phyloP scores from a whole-genome alignment of 2,797 vertebrate genomes.

The Antrozous pallidus region DNA sequence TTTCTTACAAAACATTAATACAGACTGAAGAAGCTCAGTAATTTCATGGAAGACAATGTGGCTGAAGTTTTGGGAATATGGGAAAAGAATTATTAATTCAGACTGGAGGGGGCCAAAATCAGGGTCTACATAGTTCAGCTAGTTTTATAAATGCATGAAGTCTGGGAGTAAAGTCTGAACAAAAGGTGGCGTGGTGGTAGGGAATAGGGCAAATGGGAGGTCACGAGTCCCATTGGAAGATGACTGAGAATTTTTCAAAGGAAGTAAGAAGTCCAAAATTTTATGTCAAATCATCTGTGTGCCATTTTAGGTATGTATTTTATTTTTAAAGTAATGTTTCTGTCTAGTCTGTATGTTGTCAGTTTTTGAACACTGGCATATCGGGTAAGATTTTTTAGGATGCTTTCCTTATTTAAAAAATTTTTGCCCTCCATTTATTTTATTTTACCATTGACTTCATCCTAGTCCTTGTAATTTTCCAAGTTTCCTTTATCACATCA shows the following conservation, averaged over 20 bases:
- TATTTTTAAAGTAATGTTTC: neutral
- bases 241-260: neutral
- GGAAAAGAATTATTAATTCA: neutral
- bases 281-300: neutral
- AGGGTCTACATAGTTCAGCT: neutral
- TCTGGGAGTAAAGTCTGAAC: neutral
- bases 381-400: neutral
- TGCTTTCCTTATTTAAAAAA: neutral
- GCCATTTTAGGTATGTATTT: neutral
- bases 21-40: neutral
- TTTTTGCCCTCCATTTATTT: neutral
- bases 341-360: neutral
- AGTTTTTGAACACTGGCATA: neutral
- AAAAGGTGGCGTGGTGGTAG: neutral
- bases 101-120: neutral
- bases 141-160: neutral
- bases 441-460: neutral
- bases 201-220: neutral
- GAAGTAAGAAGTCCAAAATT: neutral
- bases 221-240: neutral
- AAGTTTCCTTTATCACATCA: neutral
- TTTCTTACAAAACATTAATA: neutral
- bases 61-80: neutral
- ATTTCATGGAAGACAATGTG: neutral
- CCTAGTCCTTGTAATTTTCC: neutral